These are phyloP conservation scores for Erpobdella octoculata DNA, from an alignment of 2,888 invertebrate genomes.

Conservation along the genomic window DNA sequence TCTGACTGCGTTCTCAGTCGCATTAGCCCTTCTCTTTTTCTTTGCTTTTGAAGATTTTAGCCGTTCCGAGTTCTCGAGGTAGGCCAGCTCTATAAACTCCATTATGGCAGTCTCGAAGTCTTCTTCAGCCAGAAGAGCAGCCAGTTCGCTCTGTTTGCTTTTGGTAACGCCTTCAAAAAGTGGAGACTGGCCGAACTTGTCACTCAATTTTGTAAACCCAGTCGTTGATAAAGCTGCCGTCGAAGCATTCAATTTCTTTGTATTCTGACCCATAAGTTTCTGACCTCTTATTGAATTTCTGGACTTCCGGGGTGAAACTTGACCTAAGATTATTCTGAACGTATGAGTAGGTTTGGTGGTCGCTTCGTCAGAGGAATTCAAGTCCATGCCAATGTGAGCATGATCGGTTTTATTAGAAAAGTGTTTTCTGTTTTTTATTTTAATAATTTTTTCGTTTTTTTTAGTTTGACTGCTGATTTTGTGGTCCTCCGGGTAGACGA, in stretches of 20 bases:
- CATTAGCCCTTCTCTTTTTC: background rate
- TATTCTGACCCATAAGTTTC: background rate
- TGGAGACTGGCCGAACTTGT: background rate
- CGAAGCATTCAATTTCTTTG: background rate
- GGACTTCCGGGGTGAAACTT: background rate
- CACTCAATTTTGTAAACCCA: background rate
- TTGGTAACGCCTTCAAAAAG: background rate
- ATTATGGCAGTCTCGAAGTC: constrained; percentile 10
- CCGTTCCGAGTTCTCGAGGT: background rate
- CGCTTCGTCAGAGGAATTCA: background rate
- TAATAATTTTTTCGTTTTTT: too few species aligned
- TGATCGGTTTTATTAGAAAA: background rate
- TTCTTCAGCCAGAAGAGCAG: background rate
- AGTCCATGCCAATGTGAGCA: background rate
- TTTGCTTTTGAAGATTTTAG: too few species aligned
- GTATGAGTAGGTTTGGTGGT: background rate
- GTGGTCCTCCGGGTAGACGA: too few species aligned
- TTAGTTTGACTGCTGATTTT: too few species aligned
- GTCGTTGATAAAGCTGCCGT: background rate
- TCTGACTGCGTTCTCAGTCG: background rate
- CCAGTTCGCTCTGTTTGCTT: constrained; percentile 2
- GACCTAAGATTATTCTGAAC: background rate
- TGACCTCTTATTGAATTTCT: background rate
- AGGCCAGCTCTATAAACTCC: constrained; percentile 13
- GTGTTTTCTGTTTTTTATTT: too few species aligned